These are phyloP conservation scores for Noctilio leporinus DNA, from an alignment of 2,113 vertebrate species.

Conservation along the genomic window DNA sequence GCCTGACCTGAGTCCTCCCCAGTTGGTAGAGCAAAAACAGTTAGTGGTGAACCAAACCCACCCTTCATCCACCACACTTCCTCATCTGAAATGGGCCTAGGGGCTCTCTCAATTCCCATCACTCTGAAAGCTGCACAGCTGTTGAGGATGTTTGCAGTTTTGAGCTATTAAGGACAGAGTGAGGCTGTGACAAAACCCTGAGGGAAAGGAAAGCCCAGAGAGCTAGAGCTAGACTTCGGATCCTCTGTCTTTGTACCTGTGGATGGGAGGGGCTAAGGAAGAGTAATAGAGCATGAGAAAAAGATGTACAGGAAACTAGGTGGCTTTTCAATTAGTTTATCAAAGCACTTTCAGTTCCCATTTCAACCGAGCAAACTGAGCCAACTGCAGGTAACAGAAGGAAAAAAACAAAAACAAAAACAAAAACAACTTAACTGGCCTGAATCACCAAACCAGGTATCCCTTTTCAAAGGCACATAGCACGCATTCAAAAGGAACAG, in stretches of 20 bases:
- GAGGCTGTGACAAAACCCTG: background rate
- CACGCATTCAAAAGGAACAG: background rate
- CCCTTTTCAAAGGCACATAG: background rate
- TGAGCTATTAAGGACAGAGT: background rate
- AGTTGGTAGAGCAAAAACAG: background rate
- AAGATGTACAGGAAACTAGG: slow-evolving; percentile 64
- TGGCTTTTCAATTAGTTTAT: slow-evolving; percentile 60
- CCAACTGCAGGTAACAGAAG: background rate
- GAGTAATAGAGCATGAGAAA: background rate
- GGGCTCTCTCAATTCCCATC: background rate
- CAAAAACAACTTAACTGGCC: background rate
- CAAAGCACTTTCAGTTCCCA: slow-evolving; percentile 70
- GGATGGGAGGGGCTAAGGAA: background rate
- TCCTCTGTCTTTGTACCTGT: background rate
- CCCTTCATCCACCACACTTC: background rate
- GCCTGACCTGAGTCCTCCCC: background rate
- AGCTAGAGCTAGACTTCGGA: background rate
- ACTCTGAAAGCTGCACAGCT: background rate
- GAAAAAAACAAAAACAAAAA: no score
- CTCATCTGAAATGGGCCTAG: background rate
- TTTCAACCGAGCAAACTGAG: slow-evolving; percentile 59
- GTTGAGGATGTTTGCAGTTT: background rate
- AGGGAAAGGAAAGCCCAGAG: background rate
- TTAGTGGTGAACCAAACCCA: background rate
- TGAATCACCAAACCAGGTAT: background rate